Conservation (phyloP, 2,888 invertebrate species). For the Ptychoptera contaminata region DNA sequence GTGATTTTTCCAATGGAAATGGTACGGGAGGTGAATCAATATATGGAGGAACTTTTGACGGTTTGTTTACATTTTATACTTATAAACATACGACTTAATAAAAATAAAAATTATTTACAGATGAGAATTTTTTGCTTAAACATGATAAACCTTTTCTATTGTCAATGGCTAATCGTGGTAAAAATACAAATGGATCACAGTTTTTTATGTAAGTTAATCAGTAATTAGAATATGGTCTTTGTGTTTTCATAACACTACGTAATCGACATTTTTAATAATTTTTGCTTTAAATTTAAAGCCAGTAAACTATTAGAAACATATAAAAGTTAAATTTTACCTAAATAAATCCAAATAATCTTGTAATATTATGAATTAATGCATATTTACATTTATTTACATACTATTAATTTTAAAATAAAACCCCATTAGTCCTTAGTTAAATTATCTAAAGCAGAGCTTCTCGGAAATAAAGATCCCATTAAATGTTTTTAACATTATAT, state of each 20-base stretch:
- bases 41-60: slow-evolving; percentile 92
- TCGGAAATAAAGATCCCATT: too few species aligned
- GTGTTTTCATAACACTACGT: background rate
- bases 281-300: too few species aligned
- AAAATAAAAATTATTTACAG: slow-evolving; percentile 37
- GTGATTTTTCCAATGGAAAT: slow-evolving; percentile 81
- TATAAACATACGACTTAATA: slow-evolving; percentile 7
- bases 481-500: too few species aligned
- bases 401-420: too few species aligned
- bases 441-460: too few species aligned
- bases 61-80: slow-evolving; percentile 31
- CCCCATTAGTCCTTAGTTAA: too few species aligned
- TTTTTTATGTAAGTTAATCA: slow-evolving; percentile 86
- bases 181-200: slow-evolving; percentile 96
- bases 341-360: too few species aligned
- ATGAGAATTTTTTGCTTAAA: slow-evolving; percentile 81
- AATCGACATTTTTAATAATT: too few species aligned
- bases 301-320: too few species aligned
- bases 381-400: too few species aligned
- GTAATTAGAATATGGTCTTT: background rate
- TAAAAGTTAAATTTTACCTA: too few species aligned
- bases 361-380: too few species aligned
- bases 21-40: slow-evolving; percentile 98
- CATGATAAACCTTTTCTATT: slow-evolving; percentile 83
- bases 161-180: slow-evolving; percentile 97